Evolutionary conservation across 2,113 vertebrate species (phyloP), one percentile per base, ranked within the genome.

Genomic region (Dicerorhinus sumatrensis): DNA sequence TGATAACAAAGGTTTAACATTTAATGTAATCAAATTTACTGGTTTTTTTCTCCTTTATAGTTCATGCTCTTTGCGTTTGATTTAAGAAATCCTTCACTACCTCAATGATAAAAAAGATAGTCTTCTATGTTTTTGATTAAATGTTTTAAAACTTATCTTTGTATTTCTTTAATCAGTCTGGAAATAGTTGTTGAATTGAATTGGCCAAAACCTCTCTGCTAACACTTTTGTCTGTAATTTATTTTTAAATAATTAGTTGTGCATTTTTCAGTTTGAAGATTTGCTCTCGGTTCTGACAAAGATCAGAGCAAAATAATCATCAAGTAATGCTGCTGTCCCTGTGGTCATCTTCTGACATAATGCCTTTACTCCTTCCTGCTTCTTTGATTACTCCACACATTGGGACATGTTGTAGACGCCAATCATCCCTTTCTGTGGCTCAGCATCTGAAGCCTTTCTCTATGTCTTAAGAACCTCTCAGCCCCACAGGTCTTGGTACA

Each of bases 261-360:
- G 12, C 27, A 17, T 88, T 93, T 96, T 91, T 88, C 82, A 63
- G 29, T n/a, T 69, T 80, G 51, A 97, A 85, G 76, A 58, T 81
- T n/a, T 84, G 29, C 62, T 86, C 39, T 93, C 80, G 20, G 42
- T 89, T 67, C 39, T 69, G 63, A 25, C 21, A 86, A 80, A 83
- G n/a, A 67, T n/a, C 46, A 87, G 39, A 72, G 25, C 11, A 73
- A 91, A 95, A 31, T 14, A n/a, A 33, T 89, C 27, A 77, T 60
- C 29, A 39, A 56, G 3, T 72, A 11, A 21, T 42, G 33, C 48
- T 69, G 17, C 6, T 60, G 8, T 76, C 48, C 10, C 11, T 17
- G 11, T 69, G 42, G 42, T 17, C 18, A 48, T 63, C 56, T 89
- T 39, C 17, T 58, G 81, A 73, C 29, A 67, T 29, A 65, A 33